Conservation (phyloP, 2,113 vertebrate species). For the Seriola aureovittata region DNA sequence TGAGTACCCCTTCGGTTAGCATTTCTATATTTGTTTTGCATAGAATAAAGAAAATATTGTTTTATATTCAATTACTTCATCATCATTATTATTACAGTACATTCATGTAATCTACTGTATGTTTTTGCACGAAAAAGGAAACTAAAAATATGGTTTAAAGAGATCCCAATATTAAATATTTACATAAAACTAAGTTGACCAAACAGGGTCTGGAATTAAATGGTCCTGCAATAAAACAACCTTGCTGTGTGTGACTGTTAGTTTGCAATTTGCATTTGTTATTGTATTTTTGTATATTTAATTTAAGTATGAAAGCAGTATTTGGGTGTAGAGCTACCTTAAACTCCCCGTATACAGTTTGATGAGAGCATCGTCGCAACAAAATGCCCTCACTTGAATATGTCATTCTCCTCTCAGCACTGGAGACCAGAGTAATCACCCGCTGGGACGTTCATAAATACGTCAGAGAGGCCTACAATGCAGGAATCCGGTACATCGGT, state of each 20-base stretch:
- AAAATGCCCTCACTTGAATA: neutral
- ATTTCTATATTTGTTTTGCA: neutral
- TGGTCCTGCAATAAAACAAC: neutral
- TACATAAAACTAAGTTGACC: too few species aligned
- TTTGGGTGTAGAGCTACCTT: neutral
- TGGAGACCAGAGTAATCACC: constrained; percentile 88
- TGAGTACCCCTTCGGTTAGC: constrained; percentile 94
- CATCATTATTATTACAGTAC: too few species aligned
- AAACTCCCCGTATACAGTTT: neutral
- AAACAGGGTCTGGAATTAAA: too few species aligned
- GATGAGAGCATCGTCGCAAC: neutral
- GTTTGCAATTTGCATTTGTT: neutral
- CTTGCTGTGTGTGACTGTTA: neutral
- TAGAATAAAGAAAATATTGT: neutral
- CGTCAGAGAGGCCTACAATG: constrained; percentile 87
- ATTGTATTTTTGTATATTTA: neutral
- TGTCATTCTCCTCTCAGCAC: constrained; percentile 58
- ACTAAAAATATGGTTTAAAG: too few species aligned
- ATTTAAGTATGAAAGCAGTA: too few species aligned
- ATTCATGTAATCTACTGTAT: too few species aligned
- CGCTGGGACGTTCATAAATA: constrained; percentile 91
- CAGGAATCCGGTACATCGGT: constrained; percentile 91
- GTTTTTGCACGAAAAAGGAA: too few species aligned
- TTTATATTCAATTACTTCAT: too few species aligned
- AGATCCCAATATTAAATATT: too few species aligned